Evolutionary conservation across 2,113 vertebrate species (phyloP).

Genomic region (Limnothrissa miodon): DNA sequence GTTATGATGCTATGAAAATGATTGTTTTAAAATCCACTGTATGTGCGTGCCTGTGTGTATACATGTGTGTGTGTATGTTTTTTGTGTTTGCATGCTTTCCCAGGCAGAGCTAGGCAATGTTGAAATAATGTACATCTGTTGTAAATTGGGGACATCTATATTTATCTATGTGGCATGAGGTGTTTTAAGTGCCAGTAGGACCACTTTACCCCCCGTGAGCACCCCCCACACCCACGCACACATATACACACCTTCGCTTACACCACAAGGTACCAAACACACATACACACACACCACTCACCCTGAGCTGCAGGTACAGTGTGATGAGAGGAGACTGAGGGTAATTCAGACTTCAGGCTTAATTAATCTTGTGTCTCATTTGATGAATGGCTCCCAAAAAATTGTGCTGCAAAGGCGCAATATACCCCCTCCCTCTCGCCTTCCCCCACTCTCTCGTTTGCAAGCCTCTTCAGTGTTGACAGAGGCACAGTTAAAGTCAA

Average conservation of each 20-base stretch:
- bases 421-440: slow-evolving; percentile 44
- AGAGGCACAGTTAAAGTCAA: slow-evolving; percentile 67
- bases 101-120: neutral
- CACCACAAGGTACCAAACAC: slow-evolving; percentile 31
- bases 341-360: slow-evolving; percentile 57
- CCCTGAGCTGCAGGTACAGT: slow-evolving; percentile 48
- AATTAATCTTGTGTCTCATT: slow-evolving; percentile 80
- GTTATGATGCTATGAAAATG: neutral
- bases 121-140: neutral
- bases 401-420: slow-evolving; percentile 69
- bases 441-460: neutral
- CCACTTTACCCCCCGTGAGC: neutral
- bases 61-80: neutral
- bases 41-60: neutral
- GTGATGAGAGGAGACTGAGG: slow-evolving; percentile 51
- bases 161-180: neutral
- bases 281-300: slow-evolving; percentile 9
- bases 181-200: neutral
- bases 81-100: neutral
- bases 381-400: slow-evolving; percentile 75
- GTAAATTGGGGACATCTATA: slow-evolving; percentile 6
- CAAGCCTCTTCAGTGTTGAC: slow-evolving; percentile 56
- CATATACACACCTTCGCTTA: neutral
- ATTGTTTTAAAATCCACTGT: neutral
- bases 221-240: neutral